Percentiles rank a stretch among this genome's conserved stretches.
Evolutionary conservation across 2,888 invertebrate species (phyloP).

Genomic region (Hyposoter didymator): DNA sequence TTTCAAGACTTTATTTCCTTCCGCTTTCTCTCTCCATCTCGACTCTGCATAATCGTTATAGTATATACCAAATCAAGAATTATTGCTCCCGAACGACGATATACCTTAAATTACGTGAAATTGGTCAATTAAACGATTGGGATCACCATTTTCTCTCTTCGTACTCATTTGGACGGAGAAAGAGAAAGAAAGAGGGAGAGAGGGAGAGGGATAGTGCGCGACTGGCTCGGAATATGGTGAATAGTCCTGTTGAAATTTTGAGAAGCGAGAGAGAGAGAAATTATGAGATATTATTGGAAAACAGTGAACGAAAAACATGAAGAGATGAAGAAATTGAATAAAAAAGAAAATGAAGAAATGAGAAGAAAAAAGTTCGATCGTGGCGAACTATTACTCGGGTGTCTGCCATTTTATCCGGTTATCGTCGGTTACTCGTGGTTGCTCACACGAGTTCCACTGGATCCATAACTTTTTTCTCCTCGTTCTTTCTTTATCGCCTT

Average conservation of each 20-base stretch:
- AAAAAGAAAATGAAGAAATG: neutral
- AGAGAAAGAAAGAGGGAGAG: constrained; percentile 2
- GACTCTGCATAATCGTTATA: constrained; percentile 47
- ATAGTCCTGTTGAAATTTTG: neutral
- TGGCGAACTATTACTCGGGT: constrained; percentile 59
- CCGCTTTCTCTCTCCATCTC: neutral
- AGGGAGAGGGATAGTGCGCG: neutral
- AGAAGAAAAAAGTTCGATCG: constrained; percentile 44
- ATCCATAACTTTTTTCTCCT: constrained; percentile 39
- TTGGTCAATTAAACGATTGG: constrained; percentile 62
- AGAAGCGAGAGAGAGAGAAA: constrained; percentile 1
- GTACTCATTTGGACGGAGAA: neutral
- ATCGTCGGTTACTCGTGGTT: constrained; percentile 48
- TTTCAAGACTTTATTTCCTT: constrained; percentile 29
- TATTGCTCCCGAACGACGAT: constrained; percentile 66
- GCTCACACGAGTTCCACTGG: constrained; percentile 41
- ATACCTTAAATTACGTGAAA: constrained; percentile 62
- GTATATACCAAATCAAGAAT: constrained; percentile 57
- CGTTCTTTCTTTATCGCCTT: constrained; percentile 8
- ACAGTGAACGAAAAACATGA: constrained; percentile 1
- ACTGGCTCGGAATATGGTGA: neutral
- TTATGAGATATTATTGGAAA: neutral
- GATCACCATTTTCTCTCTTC: constrained; percentile 51
- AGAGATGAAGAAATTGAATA: constrained; percentile 3
- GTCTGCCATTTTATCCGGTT: constrained; percentile 62